Base-by-base conservation (phyloP, 2,888 invertebrate genomes). In the Trissoscelio sp. region DNA sequence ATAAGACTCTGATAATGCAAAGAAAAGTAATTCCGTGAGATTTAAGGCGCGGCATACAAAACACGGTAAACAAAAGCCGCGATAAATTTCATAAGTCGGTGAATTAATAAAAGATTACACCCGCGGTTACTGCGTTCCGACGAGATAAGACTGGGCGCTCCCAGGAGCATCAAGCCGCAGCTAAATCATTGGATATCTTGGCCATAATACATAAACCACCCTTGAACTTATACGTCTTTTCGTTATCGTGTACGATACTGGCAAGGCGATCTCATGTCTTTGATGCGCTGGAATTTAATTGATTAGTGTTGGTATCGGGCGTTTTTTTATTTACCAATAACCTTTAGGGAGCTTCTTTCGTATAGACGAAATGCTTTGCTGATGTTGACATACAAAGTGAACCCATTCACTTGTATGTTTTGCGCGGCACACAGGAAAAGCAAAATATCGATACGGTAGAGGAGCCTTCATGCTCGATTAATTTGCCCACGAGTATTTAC, bases 81-180 rank as follows among this genome's bases (percentile, higher is more conserved):
- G 88, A 91, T 91, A 91, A 91, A 91, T 91, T 91, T 90, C 86
- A 86, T 89, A 90, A 91, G 89, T 90, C 90, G 88, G 88, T 90
- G 91, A 91, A 91, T 91, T 91, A 91, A 91, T 91, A 91, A 91
- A 91, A 91, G 91, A 91, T 91, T 91, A 91, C 91, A 89, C 87
- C 64, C 80, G 82, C 81, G 82, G 83, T 75, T 82, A 83, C 82
- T 69, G 80, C 73, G 84, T 74, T 80, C 78, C 79, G 62, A 66
- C 78, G 69, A 81, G 81, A 84, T 84, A 86, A 84, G 83, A 77
- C 81, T 57, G 77, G 77, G 79, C 81, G 75, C 75, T 84, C 85
- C 84, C 83, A 83, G 84, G 86, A 83, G 87, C 83, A 87, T 86
- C 83, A 87, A 87, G 86, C 87, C 88, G 87, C 85, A 89, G 91